Conservation (phyloP, 2,888 invertebrate species). For the Ectemnius cavifrons region DNA sequence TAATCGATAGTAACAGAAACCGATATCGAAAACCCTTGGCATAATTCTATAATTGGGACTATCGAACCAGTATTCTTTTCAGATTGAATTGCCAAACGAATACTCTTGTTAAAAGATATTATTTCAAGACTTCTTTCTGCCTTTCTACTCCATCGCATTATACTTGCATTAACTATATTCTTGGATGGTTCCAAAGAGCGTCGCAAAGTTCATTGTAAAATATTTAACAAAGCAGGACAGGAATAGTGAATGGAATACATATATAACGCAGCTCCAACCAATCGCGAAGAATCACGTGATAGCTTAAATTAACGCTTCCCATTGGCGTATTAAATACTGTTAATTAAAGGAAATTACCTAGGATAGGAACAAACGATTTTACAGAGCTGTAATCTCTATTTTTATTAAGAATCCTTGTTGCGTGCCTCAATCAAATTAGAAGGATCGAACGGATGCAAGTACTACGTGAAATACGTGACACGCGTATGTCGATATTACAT, state of each 20-base stretch:
- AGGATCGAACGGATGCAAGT: not conserved
- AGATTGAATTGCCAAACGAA: too few relatives aligned
- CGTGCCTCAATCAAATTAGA: slow-evolving; percentile 30
- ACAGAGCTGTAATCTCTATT: slow-evolving; percentile 36
- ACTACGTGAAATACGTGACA: too few relatives aligned
- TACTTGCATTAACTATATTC: slow-evolving; percentile 2
- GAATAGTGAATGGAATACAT: slow-evolving; percentile 34
- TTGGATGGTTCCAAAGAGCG: not conserved
- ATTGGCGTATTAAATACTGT: slow-evolving; percentile 30
- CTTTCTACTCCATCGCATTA: not conserved
- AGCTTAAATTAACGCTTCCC: slow-evolving; percentile 33
- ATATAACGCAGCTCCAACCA: slow-evolving; percentile 18
- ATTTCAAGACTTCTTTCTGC: not conserved
- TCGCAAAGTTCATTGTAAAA: slow-evolving; percentile 3
- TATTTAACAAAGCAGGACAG: slow-evolving; percentile 37
- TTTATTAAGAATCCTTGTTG: slow-evolving; percentile 4
- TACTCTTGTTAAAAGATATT: too few relatives aligned
- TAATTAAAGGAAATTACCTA: slow-evolving; percentile 35
- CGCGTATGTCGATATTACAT: too few relatives aligned
- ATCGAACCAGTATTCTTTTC: too few relatives aligned
- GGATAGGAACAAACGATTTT: slow-evolving; percentile 30
- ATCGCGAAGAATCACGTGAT: slow-evolving; percentile 34
- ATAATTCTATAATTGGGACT: too few relatives aligned
- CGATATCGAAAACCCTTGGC: too few relatives aligned
- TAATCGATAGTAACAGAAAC: too few relatives aligned